phyloP scores from a whole-genome alignment of 2,797 vertebrate species.

The Odontamblyopus rebecca region DNA sequence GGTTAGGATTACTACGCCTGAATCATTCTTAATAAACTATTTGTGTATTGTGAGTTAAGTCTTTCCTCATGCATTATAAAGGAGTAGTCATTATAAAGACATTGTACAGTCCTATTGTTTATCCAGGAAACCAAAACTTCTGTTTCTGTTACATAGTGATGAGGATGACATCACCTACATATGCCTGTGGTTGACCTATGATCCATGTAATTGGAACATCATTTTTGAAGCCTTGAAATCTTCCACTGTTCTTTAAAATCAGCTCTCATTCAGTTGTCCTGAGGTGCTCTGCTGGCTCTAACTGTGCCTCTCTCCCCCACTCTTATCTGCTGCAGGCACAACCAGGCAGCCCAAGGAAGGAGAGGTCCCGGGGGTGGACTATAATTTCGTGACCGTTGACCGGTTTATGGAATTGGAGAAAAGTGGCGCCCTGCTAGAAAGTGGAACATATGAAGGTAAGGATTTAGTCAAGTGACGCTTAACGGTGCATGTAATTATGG shows the following conservation, averaged over 20 bases:
- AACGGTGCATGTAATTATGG: slow-evolving; percentile 11
- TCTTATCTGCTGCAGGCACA: slow-evolving; percentile 82
- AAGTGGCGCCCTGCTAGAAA: slow-evolving; percentile 95
- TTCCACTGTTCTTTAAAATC: slow-evolving; percentile 1
- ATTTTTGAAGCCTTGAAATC: neutral
- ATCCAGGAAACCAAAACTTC: neutral
- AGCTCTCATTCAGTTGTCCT: slow-evolving; percentile 20
- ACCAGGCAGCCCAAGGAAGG: slow-evolving; percentile 99
- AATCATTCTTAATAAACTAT: too few species aligned
- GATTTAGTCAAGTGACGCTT: slow-evolving; percentile 33
- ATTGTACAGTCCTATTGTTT: neutral
- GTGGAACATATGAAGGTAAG: slow-evolving; percentile 99
- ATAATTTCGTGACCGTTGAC: slow-evolving; percentile 96
- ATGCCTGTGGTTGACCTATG: neutral
- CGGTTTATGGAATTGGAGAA: slow-evolving; percentile 98
- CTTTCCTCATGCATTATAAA: too few species aligned
- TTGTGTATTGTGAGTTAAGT: too few species aligned
- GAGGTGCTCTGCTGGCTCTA: slow-evolving; percentile 28
- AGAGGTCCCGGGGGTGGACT: slow-evolving; percentile 98
- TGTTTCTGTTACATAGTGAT: neutral
- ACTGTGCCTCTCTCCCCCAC: slow-evolving; percentile 18
- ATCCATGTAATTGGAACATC: neutral
- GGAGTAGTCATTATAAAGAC: too few species aligned
- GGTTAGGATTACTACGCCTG: too few species aligned
- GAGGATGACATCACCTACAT: neutral